Conservation (phyloP, 2,888 invertebrate genomes). For the Metallyticus violacea region DNA sequence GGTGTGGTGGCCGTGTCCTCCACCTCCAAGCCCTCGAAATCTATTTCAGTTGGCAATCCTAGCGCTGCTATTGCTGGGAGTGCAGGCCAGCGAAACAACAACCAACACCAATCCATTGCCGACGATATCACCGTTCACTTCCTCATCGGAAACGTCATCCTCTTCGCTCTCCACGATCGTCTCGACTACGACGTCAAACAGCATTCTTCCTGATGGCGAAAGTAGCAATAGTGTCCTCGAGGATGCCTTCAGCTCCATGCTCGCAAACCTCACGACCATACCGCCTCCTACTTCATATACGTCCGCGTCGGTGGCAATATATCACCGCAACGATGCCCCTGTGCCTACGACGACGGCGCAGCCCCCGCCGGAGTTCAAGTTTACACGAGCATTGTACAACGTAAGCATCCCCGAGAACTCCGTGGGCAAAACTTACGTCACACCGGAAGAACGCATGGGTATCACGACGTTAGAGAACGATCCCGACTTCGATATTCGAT, state of each 20-base stretch:
- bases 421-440: slow-evolving; percentile 79
- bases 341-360: slow-evolving; percentile 13
- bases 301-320: background rate
- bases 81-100: background rate
- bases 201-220: background rate
- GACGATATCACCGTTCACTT: background rate
- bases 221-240: background rate
- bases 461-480: slow-evolving; percentile 52
- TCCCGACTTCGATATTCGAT: slow-evolving; percentile 63
- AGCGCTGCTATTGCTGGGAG: background rate
- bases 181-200: background rate
- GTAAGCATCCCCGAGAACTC: slow-evolving; percentile 91
- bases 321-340: slow-evolving; percentile 21
- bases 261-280: background rate
- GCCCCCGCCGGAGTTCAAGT: slow-evolving; percentile 56
- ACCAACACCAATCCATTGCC: background rate
- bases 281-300: background rate
- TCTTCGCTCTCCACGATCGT: background rate
- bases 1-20: background rate
- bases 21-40: background rate
- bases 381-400: slow-evolving; percentile 76
- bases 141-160: background rate
- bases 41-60: background rate
- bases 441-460: slow-evolving; percentile 76
- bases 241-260: background rate